Base-by-base conservation (phyloP, 2,113 vertebrate species). In the Toxostoma redivivum region DNA sequence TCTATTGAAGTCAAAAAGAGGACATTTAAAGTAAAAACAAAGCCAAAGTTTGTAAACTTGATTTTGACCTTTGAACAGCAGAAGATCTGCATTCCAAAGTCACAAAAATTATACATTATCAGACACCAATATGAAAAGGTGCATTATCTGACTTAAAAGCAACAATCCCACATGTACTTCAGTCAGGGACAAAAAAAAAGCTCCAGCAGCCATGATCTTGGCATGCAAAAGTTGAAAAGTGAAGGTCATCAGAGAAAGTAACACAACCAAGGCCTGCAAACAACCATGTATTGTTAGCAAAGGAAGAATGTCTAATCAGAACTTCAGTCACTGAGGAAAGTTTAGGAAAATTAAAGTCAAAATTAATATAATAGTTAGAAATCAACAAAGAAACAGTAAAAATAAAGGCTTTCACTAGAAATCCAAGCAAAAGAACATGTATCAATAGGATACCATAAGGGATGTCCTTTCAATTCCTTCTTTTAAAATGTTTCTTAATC, bases 251-350 rank as follows among this genome's bases (percentile, higher is more conserved):
- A 66, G 37, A 37, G 56, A 15, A 58, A 60, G 33, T 33, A 31
- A 73, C 10, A 66, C 23, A 76, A 20, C 22, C 8, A 19, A 88
- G 25, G 31, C 38, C 14, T 4, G 13, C 5, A 3, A 56, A 88
- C 13, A 38, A 58, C 11, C 0, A 0, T 8, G 2, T 42, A 28
- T 21, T 61, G 37, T 51, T 54, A 79, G 33, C 38, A 67, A 35
- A 33, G 24, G 13, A 9, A 77, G 12, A 44, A 30, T 12, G 13
- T 35, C 50, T 70, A 47, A 69, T 23, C 28, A 62, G n/a, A 85
- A 31, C 31, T 78, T 65, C 37, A 66, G 56, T 56, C n/a, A 33
- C 30, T 5, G 5, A 53, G 31, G 7, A 40, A 57, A 73, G 38
- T 31, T 61, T 31, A 47, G 33, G 48, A 80, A 80, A 44, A 78